These are phyloP conservation scores for Stichodactyla mertensii DNA, from an alignment of 64 coral and sea anemone genomes.

Conservation along the genomic window DNA sequence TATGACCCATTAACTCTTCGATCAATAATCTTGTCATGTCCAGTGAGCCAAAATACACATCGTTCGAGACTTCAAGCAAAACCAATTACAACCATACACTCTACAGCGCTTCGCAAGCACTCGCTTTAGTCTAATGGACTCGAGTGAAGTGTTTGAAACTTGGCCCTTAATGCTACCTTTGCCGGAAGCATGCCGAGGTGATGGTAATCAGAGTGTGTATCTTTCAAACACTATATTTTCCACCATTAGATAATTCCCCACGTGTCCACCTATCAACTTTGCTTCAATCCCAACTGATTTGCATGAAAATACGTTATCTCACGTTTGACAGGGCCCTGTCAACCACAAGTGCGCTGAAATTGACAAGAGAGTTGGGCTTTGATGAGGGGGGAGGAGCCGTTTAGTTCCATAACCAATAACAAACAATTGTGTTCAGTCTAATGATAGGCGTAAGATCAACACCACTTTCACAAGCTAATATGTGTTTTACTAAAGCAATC, in stretches of 20 bases:
- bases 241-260: slow-evolving; percentile 37
- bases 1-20: background rate
- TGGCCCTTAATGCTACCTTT: slow-evolving; percentile 19
- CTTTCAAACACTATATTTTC: slow-evolving; percentile 66
- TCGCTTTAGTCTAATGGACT: slow-evolving; percentile 13
- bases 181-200: slow-evolving; percentile 48
- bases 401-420: slow-evolving; percentile 47
- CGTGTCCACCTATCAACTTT: slow-evolving; percentile 61
- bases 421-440: slow-evolving; percentile 54
- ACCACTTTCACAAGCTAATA: background rate
- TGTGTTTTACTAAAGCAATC: too few relatives aligned
- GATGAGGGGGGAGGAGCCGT: slow-evolving; percentile 57
- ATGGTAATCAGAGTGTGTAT: slow-evolving; percentile 51
- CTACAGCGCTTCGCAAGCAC: slow-evolving; percentile 25
- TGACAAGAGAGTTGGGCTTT: slow-evolving; percentile 58
- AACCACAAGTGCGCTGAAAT: slow-evolving; percentile 32
- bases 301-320: slow-evolving; percentile 58
- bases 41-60: slow-evolving; percentile 1
- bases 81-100: slow-evolving; percentile 8
- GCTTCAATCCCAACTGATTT: slow-evolving; percentile 36
- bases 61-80: slow-evolving; percentile 1
- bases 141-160: slow-evolving; percentile 14
- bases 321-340: slow-evolving; percentile 41
- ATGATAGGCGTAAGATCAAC: slow-evolving; percentile 42
- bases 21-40: slow-evolving; percentile 9